Conservation (phyloP, 2,888 invertebrate species). For the Callimorpha dominula region DNA sequence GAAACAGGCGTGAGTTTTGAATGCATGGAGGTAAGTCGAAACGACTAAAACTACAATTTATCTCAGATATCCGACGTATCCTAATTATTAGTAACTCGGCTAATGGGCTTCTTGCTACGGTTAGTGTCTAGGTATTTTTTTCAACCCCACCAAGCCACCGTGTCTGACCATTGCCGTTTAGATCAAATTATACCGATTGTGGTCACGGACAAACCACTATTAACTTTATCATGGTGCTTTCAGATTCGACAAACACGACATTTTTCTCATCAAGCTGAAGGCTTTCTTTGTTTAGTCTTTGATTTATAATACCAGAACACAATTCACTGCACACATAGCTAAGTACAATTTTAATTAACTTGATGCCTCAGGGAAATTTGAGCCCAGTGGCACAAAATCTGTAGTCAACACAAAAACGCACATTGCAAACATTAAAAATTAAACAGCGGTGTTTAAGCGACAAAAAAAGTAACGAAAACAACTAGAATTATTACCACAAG, state of each 20-base stretch:
- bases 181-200: not conserved
- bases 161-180: not conserved
- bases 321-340: not conserved
- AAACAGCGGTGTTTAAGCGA: slow-evolving; percentile 11
- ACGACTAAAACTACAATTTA: too few species aligned
- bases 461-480: slow-evolving; percentile 33
- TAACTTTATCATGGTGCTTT: not conserved
- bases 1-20: too few species aligned
- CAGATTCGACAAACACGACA: not conserved
- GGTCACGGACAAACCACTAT: not conserved
- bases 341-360: slow-evolving; percentile 9
- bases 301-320: not conserved
- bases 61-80: too few species aligned
- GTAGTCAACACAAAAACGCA: not conserved
- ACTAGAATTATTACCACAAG: slow-evolving; percentile 51
- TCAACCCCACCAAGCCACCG: not conserved
- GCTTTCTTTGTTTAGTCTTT: not conserved
- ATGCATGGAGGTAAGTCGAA: not conserved
- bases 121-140: not conserved
- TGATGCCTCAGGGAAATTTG: not conserved
- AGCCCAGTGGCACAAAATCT: not conserved
- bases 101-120: not conserved
- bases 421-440: slow-evolving; percentile 23
- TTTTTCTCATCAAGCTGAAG: too few species aligned
- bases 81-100: too few species aligned